phyloP scores from a whole-genome alignment of 2,797 vertebrate genomes.

The Melanotaenia maccullochi region DNA sequence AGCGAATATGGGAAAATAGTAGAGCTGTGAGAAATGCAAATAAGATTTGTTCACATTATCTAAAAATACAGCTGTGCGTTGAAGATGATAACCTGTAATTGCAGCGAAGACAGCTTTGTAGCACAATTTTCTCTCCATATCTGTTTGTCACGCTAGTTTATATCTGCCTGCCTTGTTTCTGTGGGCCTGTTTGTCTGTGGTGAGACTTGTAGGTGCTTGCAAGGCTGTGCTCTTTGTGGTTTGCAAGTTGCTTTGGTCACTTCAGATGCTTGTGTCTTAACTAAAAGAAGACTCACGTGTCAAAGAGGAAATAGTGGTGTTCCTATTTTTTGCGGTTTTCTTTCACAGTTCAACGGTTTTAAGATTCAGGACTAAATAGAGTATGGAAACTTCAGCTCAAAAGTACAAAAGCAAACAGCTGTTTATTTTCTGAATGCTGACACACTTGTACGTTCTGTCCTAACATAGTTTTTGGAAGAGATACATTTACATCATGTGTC shows the following conservation, averaged over 20 bases:
- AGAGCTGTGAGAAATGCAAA: conserved; percentile 18
- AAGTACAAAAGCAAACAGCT: conserved; percentile 43
- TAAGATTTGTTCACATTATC: conserved; percentile 15
- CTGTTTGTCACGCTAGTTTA: conserved; percentile 31
- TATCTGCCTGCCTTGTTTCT: conserved; percentile 17
- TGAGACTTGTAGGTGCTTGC: conserved; percentile 17
- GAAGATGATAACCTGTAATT: conserved; percentile 22
- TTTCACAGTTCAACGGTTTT: conserved; percentile 61
- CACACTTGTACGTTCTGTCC: conserved; percentile 55
- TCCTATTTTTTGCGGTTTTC: conserved; percentile 57
- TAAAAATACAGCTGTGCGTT: conserved; percentile 28
- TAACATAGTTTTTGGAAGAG: conserved; percentile 26
- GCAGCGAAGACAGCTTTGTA: conserved; percentile 2
- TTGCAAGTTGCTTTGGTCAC: conserved; percentile 46
- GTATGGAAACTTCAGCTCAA: conserved; percentile 64
- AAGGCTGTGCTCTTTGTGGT: conserved; percentile 9
- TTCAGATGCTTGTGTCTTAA: conserved; percentile 41
- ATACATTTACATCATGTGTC: conserved; percentile 55
- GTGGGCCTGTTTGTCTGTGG: conserved; percentile 9
- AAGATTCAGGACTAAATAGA: conserved; percentile 56
- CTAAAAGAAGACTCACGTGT: conserved; percentile 59
- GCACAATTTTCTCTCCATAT: conserved; percentile 34
- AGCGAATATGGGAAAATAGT: neutral
- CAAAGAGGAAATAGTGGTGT: conserved; percentile 73
- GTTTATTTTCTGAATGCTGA: conserved; percentile 50